Evolutionary conservation across 2,797 vertebrate species (phyloP).

Genomic region (Etheostoma perlongum): DNA sequence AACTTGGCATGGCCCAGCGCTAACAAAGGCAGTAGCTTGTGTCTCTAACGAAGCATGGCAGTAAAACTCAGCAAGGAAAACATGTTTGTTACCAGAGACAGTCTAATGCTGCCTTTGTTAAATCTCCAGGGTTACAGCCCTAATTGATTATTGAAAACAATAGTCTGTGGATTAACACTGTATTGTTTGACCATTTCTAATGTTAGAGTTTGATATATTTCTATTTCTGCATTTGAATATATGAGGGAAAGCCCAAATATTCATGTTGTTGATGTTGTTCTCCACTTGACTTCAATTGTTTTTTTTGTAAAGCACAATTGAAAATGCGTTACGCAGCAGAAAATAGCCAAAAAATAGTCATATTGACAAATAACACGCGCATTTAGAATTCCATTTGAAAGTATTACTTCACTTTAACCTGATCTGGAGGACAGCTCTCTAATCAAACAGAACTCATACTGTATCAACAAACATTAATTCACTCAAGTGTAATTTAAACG

Average conservation of each 20-base stretch:
- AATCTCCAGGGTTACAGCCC: constrained; percentile 17
- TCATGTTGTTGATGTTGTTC: neutral
- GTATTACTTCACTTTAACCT: constrained; percentile 16
- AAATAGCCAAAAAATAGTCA: neutral
- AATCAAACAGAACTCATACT: constrained; percentile 64
- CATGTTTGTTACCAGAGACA: constrained; percentile 59
- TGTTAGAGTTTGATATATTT: neutral
- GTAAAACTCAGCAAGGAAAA: constrained; percentile 63
- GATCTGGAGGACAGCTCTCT: constrained; percentile 55
- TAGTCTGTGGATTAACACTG: neutral
- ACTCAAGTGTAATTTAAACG: constrained; percentile 70
- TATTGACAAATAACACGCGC: constrained; percentile 11
- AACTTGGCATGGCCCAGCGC: constrained; percentile 53
- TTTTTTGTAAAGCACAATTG: neutral
- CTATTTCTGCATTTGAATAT: neutral
- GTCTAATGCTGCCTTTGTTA: constrained; percentile 28
- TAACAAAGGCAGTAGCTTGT: constrained; percentile 67
- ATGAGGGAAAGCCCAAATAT: neutral
- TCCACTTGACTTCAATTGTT: neutral
- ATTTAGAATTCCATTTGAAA: constrained; percentile 41
- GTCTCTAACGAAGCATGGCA: constrained; percentile 63
- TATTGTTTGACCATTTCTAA: neutral
- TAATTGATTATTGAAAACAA: constrained; percentile 1
- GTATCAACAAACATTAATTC: constrained; percentile 75
- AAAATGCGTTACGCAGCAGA: neutral